Evolutionary conservation across 2,888 invertebrate genomes (phyloP).

Genomic region (Caradrina kadenii): DNA sequence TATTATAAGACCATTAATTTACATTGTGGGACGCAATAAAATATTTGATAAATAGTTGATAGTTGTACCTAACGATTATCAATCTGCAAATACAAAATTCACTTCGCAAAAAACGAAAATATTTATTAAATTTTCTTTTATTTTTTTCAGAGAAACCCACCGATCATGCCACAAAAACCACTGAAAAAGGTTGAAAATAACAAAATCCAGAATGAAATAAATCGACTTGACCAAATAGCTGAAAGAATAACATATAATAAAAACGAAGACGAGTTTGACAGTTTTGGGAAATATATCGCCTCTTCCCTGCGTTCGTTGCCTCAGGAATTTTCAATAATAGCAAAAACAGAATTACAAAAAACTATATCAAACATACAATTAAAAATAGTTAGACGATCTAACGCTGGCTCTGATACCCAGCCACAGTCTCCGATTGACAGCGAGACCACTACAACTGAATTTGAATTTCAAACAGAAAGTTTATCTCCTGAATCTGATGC

Average conservation of each 20-base stretch:
- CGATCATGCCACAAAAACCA: not conserved
- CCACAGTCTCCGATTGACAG: slow-evolving; percentile 5
- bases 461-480: slow-evolving; percentile 8
- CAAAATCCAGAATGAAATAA: not conserved
- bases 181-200: not conserved
- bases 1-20: too few species aligned
- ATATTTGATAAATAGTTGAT: too few species aligned
- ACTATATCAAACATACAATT: slow-evolving; percentile 49
- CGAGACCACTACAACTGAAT: slow-evolving; percentile 10
- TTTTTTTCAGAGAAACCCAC: slow-evolving; percentile 34
- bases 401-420: not conserved
- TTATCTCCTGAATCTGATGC: slow-evolving; percentile 37
- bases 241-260: slow-evolving; percentile 5
- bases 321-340: slow-evolving; percentile 42
- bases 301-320: slow-evolving; percentile 43
- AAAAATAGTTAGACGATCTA: slow-evolving; percentile 21
- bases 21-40: too few species aligned
- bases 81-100: too few species aligned
- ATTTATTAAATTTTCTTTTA: too few species aligned
- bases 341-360: slow-evolving; percentile 50
- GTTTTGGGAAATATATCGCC: slow-evolving; percentile 51
- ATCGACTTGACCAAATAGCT: not conserved
- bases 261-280: slow-evolving; percentile 43
- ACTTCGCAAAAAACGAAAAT: too few species aligned
- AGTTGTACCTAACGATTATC: too few species aligned